Percentiles rank a stretch among this genome's conserved stretches.
Evolutionary conservation across 2,113 vertebrate genomes (phyloP).

Genomic region (Neogale vison): DNA sequence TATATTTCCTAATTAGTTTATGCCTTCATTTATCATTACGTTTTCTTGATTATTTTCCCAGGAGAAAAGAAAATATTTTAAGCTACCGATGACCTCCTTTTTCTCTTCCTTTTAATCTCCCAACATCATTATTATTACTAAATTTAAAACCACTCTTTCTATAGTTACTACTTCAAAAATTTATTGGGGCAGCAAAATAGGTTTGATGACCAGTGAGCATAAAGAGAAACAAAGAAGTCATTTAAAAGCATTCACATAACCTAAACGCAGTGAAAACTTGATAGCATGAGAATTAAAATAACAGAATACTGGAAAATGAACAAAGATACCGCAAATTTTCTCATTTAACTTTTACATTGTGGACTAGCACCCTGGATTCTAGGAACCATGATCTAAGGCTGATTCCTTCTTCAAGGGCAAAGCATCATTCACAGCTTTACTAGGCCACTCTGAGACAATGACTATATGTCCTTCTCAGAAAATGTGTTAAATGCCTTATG

Average conservation of each 20-base stretch:
- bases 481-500: not conserved
- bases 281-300: not conserved
- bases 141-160: not conserved
- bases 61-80: slow-evolving; percentile 9
- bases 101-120: not conserved
- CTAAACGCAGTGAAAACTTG: not conserved
- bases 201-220: not conserved
- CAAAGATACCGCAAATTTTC: not conserved
- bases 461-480: not conserved
- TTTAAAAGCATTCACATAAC: not conserved
- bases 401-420: not conserved
- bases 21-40: not conserved
- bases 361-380: not conserved
- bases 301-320: not conserved
- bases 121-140: not conserved
- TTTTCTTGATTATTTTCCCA: slow-evolving; percentile 29
- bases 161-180: not conserved
- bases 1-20: not conserved
- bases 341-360: not conserved
- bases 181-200: not conserved
- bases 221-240: not conserved
- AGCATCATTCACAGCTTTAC: not conserved
- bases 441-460: not conserved
- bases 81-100: not conserved
- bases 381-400: not conserved